Conservation (phyloP, 2,113 vertebrate species). For the Campylomormyrus tamandua region DNA sequence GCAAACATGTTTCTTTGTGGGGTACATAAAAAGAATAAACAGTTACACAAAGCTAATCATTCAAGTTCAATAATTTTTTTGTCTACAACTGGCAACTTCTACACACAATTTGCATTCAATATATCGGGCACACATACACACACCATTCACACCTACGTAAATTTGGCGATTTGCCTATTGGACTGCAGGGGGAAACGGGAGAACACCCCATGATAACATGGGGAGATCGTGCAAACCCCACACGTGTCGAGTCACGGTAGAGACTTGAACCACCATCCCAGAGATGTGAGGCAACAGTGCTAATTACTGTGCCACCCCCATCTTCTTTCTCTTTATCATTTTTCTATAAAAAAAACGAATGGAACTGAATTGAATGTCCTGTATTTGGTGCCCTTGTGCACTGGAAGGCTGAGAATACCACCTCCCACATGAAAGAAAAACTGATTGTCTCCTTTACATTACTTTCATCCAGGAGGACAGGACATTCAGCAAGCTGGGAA, state of each 20-base stretch:
- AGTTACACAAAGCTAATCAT: background rate
- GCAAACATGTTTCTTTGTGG: background rate
- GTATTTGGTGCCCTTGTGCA: background rate
- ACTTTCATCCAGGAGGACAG: background rate
- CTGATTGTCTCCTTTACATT: background rate
- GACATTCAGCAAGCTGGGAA: background rate
- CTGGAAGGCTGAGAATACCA: background rate
- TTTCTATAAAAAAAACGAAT: background rate
- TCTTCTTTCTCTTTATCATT: background rate
- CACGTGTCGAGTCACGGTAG: background rate
- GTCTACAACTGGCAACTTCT: background rate
- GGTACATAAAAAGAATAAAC: background rate
- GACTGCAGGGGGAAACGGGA: background rate
- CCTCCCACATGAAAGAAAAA: background rate
- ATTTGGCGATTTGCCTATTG: background rate
- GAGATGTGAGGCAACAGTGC: background rate
- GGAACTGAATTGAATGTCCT: background rate
- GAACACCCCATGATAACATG: background rate
- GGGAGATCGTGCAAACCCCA: background rate
- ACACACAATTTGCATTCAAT: background rate
- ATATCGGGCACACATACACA: background rate
- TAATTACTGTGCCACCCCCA: background rate
- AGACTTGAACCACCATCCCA: background rate
- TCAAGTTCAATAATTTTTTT: background rate
- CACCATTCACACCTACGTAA: background rate